Evolutionary conservation across 2,113 vertebrate genomes (phyloP).

Genomic region (Syrmaticus mikado): DNA sequence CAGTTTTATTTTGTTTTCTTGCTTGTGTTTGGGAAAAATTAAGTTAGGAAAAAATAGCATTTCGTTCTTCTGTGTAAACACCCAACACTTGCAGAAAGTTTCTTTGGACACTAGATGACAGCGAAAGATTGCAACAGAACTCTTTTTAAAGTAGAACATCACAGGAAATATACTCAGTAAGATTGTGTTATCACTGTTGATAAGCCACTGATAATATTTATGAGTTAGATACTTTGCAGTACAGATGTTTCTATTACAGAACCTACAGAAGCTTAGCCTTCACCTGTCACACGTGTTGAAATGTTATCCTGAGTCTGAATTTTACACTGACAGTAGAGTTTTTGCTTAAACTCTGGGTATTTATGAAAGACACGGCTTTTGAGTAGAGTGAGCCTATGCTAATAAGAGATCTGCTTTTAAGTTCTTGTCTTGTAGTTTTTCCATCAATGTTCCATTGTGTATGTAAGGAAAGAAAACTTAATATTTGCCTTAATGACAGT

Average conservation of each 20-base stretch:
- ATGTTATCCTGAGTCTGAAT: neutral
- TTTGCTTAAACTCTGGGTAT: neutral
- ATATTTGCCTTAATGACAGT: neutral
- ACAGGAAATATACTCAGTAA: neutral
- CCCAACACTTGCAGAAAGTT: neutral
- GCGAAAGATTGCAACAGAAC: neutral
- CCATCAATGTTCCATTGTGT: neutral
- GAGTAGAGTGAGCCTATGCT: neutral
- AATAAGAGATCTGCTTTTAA: neutral
- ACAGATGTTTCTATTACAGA: neutral
- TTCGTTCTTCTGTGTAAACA: neutral
- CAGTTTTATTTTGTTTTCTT: neutral
- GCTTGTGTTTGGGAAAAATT: neutral
- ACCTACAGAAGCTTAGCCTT: neutral
- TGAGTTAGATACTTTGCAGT: neutral
- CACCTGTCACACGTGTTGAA: neutral
- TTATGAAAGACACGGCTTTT: neutral
- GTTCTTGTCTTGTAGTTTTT: neutral
- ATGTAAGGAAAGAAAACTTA: neutral
- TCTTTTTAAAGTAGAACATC: neutral
- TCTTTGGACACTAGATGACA: slow-evolving; percentile 50
- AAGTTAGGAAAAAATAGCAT: neutral
- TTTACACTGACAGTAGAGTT: neutral
- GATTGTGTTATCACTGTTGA: neutral
- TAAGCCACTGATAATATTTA: neutral